Conservation (phyloP, 35 echinoderm and acorn worm genomes). For the Nesometra sesokonis region DNA sequence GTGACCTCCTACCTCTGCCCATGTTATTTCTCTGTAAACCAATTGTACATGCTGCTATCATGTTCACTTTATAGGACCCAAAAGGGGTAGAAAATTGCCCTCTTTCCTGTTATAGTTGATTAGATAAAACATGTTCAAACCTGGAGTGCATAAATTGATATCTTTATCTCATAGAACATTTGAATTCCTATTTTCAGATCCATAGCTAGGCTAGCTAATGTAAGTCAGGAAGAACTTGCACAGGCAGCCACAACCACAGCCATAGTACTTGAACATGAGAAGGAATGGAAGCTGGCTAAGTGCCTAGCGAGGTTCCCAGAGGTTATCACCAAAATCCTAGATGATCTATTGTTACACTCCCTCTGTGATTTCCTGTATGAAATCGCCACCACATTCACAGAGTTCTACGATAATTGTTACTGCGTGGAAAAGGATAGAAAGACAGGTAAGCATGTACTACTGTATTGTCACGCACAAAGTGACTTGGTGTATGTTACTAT, state of each 20-base stretch:
- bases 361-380: conserved; percentile 95
- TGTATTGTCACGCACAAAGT: too few relatives aligned
- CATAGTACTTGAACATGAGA: conserved; percentile 52
- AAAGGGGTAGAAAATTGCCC: too few relatives aligned
- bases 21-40: too few relatives aligned
- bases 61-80: too few relatives aligned
- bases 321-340: conserved; percentile 50
- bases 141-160: too few relatives aligned
- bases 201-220: conserved; percentile 76
- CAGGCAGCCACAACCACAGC: conserved; percentile 41
- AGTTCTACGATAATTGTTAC: conserved; percentile 96
- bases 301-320: conserved; percentile 61
- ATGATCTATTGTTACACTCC: conserved; percentile 76
- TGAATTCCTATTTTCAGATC: conserved; percentile 35
- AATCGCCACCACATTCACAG: conserved; percentile 88
- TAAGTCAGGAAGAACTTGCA: conserved; percentile 28
- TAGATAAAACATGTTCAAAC: too few relatives aligned
- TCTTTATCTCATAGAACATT: too few relatives aligned
- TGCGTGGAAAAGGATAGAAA: conserved; percentile 79
- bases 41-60: too few relatives aligned
- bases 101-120: too few relatives aligned
- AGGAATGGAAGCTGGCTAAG: conserved; percentile 98
- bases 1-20: too few relatives aligned
- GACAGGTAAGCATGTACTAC: conserved; percentile 36
- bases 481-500: too few relatives aligned